Evolutionary conservation across 2,888 invertebrate species (phyloP), one percentile per base, ranked within the genome.

Genomic region (Pammene fasciana): DNA sequence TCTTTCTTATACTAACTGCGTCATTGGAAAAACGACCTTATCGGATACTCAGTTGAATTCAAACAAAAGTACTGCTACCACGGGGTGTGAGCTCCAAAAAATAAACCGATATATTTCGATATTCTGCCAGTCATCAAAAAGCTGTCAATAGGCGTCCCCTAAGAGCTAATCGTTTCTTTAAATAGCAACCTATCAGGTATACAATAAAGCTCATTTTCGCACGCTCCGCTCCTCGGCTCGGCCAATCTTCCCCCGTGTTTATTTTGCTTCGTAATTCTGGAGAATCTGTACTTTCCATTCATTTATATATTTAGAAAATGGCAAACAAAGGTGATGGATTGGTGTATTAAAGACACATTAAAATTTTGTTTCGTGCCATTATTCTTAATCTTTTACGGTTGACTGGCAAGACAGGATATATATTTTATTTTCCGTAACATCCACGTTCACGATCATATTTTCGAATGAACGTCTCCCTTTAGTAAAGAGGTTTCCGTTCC

Each of bases 41-140:
- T 48, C 3, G 0, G 36, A 13, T 16, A 5, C 36, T 36, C 0
- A 26, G 6, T n/a, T 52, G 52, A 9, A 18, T 50, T 41, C 41
- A 52, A 52, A 62, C 9, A 10, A 6, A 41, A n/a, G n/a, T n/a
- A 38, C 13, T 6, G n/a, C 13, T 4, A 41, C 18, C 1, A 38
- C 26, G 14, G n/a, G 50, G 18, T 52, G 26, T 10, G 41, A 5
- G 10, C 11, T 41, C 11, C 18, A 52, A 2, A 52, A 50, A 62
- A 55, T 38, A 26, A 55, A 76, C 79, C 78, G 73, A 75, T 75
- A 74, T 75, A 74, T 80, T 77, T 54, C 74, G 76, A 77, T 78
- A 80, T 86, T 85, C 82, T 78, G 80, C 84, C 76, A 84, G 85
- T 87, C 86, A 87, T 88, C 88, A 86, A 82, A 85, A 84, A 75